These are phyloP conservation scores for Malurus melanocephalus DNA, from an alignment of 2,113 vertebrate species.

Conservation along the genomic window DNA sequence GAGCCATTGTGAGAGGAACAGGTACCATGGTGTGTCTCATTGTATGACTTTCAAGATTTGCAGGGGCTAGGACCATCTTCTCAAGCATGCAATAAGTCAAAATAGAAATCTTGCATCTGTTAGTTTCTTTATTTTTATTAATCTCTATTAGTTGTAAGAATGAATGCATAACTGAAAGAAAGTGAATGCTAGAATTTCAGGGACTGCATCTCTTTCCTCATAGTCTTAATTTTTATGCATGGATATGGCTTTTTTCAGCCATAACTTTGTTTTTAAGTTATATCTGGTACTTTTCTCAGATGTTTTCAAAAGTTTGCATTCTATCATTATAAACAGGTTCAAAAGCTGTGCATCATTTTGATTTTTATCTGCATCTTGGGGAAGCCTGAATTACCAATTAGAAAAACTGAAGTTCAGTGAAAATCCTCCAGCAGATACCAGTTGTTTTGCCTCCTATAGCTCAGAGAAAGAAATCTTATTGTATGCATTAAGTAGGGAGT, in stretches of 20 bases:
- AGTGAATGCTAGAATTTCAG: background rate
- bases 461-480: background rate
- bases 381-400: background rate
- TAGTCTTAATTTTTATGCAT: rapidly evolving
- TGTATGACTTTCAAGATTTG: background rate
- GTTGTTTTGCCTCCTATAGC: background rate
- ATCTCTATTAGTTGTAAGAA: background rate
- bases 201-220: background rate
- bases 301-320: background rate
- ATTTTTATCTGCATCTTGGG: background rate
- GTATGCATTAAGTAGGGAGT: background rate
- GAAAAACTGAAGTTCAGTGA: background rate
- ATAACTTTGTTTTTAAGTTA: background rate
- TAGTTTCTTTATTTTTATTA: background rate
- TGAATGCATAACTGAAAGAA: background rate
- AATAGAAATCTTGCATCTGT: background rate
- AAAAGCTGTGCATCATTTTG: background rate
- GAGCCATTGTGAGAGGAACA: background rate
- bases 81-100: background rate
- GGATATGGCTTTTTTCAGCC: background rate
- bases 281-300: background rate
- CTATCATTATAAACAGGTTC: background rate
- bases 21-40: background rate
- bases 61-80: background rate
- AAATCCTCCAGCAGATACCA: background rate